These are phyloP conservation scores for Saccostrea echinata DNA, from an alignment of 1,140 invertebrate species.

Conservation along the genomic window DNA sequence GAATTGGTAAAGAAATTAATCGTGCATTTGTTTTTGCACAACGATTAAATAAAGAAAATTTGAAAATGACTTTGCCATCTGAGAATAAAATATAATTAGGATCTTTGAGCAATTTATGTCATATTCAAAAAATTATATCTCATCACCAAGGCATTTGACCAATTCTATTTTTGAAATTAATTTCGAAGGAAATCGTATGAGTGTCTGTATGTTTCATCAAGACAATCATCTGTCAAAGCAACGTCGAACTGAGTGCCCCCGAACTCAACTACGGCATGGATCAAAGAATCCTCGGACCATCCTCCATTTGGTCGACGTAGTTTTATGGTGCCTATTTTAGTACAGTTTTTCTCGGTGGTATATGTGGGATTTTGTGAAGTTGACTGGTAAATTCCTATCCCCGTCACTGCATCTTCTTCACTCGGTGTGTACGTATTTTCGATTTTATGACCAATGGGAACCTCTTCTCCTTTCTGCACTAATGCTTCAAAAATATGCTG, in stretches of 20 bases:
- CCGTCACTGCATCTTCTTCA: background rate
- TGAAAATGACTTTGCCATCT: too few species aligned
- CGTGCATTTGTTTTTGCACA: too few species aligned
- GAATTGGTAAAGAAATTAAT: too few species aligned
- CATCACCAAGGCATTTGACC: too few species aligned
- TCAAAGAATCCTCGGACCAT: background rate
- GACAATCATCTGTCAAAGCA: constrained; percentile 13
- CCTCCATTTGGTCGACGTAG: constrained; percentile 34
- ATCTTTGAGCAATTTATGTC: too few species aligned
- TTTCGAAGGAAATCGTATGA: constrained; percentile 22
- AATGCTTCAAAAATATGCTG: constrained; percentile 54
- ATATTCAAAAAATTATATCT: too few species aligned
- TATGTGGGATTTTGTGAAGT: constrained; percentile 48
- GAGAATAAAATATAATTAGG: too few species aligned
- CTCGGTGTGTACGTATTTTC: constrained; percentile 32
- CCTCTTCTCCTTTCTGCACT: constrained; percentile 50
- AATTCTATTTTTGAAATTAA: background rate
- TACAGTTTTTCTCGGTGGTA: constrained; percentile 51
- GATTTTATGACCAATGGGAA: constrained; percentile 43
- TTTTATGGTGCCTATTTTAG: constrained; percentile 43
- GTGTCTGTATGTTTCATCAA: constrained; percentile 27
- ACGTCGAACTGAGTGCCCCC: constrained; percentile 51
- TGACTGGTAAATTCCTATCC: constrained; percentile 44
- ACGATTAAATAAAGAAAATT: too few species aligned
- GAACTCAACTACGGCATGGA: constrained; percentile 50